phyloP scores from a whole-genome alignment of 2,888 invertebrate genomes.

The Scaptomyza polygonia region DNA sequence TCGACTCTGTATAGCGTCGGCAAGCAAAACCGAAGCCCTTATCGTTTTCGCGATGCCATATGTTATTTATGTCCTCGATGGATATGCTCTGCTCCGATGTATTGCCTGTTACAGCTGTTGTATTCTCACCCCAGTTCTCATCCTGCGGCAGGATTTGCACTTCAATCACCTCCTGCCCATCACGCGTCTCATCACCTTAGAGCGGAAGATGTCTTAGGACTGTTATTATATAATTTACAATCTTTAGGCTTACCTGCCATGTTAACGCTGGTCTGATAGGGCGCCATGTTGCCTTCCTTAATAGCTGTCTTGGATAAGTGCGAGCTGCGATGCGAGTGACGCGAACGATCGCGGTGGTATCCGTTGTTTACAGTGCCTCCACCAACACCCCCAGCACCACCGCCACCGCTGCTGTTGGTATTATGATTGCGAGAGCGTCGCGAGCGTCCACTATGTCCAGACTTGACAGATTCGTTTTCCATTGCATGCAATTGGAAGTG shows the following conservation, averaged over 20 bases:
- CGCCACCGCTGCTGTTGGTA: conserved; percentile 72
- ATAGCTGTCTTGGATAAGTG: conserved; percentile 86
- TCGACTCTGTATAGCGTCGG: conserved; percentile 92
- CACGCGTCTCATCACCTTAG: conserved; percentile 88
- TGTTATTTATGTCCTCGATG: conserved; percentile 94
- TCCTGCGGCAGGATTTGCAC: conserved; percentile 98
- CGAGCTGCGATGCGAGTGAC: conserved; percentile 87
- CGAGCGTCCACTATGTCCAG: conserved; percentile 94
- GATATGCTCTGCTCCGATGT: conserved; percentile 98
- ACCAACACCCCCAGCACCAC: conserved; percentile 66
- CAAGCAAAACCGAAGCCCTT: conserved; percentile 90
- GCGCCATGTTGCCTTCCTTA: conserved; percentile 89
- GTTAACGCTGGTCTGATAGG: conserved; percentile 94
- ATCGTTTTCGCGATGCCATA: conserved; percentile 92
- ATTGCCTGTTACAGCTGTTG: conserved; percentile 98
- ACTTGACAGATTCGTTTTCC: conserved; percentile 97
- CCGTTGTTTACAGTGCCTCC: conserved; percentile 83
- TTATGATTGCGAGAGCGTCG: conserved; percentile 88
- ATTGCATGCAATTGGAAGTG: conserved; percentile 84
- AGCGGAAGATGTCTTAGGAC: neutral
- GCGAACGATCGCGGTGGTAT: conserved; percentile 86
- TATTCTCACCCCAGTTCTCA: conserved; percentile 99
- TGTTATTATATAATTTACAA: neutral
- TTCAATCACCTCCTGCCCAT: conserved; percentile 96
- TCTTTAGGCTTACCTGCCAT: conserved; percentile 86